Percentiles rank a stretch among this genome's conserved stretches.
Conservation (phyloP, 2,113 vertebrate genomes). For the Nesogale talazaci region DNA sequence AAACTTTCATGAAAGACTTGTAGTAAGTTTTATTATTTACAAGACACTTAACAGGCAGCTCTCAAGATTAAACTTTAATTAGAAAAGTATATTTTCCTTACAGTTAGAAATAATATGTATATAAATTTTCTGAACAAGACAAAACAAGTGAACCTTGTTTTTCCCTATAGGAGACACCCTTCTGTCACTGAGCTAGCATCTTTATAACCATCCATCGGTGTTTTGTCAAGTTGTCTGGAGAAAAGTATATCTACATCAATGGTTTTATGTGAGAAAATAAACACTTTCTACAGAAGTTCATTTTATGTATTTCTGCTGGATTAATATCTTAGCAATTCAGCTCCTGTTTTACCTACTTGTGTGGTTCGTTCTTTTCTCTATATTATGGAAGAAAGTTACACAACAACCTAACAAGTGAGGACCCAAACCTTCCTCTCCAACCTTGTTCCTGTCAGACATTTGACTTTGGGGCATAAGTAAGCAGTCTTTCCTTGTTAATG, state of each 20-base stretch:
- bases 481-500: background rate
- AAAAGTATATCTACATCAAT: background rate
- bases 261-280: background rate
- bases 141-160: conserved; percentile 22
- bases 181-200: conserved; percentile 2
- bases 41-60: background rate
- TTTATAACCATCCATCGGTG: background rate
- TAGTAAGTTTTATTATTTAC: conserved; percentile 37
- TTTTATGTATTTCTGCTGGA: background rate
- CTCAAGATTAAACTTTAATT: conserved; percentile 37
- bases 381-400: background rate
- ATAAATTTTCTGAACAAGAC: background rate
- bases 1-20: background rate
- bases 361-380: background rate
- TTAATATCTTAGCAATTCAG: background rate
- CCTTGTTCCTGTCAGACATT: conserved; percentile 5
- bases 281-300: background rate
- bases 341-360: background rate
- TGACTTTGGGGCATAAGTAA: conserved; percentile 4
- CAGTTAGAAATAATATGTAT: background rate
- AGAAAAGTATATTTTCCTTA: conserved; percentile 45
- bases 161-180: background rate
- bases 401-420: background rate
- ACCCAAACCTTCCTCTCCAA: background rate
- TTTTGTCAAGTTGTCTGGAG: background rate